These are phyloP conservation scores for Temnothorax curvispinosus DNA, from an alignment of 1,140 invertebrate species.

Conservation along the genomic window DNA sequence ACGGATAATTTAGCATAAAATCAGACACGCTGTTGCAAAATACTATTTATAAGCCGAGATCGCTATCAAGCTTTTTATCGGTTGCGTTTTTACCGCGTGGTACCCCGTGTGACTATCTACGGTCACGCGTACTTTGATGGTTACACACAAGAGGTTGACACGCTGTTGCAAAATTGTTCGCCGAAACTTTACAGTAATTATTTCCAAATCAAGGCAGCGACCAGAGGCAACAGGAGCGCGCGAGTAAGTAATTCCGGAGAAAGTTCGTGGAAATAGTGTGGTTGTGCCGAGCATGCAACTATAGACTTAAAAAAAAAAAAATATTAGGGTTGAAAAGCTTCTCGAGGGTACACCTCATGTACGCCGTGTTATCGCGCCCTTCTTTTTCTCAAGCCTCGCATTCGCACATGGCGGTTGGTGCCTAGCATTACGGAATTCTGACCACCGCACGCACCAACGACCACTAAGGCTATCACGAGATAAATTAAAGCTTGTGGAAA, in stretches of 20 bases:
- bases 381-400: slow-evolving; percentile 17
- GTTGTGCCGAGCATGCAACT: slow-evolving; percentile 49
- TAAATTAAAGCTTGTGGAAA: slow-evolving; percentile 66
- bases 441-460: not conserved
- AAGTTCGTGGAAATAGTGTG: slow-evolving; percentile 55
- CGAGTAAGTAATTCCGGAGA: slow-evolving; percentile 56
- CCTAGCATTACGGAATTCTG: slow-evolving; percentile 46
- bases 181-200: slow-evolving; percentile 57
- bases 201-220: slow-evolving; percentile 53
- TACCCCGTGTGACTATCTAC: slow-evolving; percentile 17
- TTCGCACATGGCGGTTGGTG: slow-evolving; percentile 45
- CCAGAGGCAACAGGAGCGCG: slow-evolving; percentile 17
- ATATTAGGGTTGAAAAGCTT: slow-evolving; percentile 42
- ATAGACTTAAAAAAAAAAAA: slow-evolving; percentile 32
- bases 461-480: slow-evolving; percentile 29
- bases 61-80: slow-evolving; percentile 31
- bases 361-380: slow-evolving; percentile 34
- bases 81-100: not conserved
- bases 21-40: not conserved
- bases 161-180: slow-evolving; percentile 31
- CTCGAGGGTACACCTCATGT: slow-evolving; percentile 20
- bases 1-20: slow-evolving; percentile 37
- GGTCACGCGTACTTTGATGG: slow-evolving; percentile 15
- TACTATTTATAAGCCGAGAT: slow-evolving; percentile 18
- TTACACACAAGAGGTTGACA: slow-evolving; percentile 8